A percentile compares a stretch with the other conserved stretches of the same genome.
phyloP scores from a whole-genome alignment of 2,797 vertebrate genomes.

The Hyperoplus immaculatus region DNA sequence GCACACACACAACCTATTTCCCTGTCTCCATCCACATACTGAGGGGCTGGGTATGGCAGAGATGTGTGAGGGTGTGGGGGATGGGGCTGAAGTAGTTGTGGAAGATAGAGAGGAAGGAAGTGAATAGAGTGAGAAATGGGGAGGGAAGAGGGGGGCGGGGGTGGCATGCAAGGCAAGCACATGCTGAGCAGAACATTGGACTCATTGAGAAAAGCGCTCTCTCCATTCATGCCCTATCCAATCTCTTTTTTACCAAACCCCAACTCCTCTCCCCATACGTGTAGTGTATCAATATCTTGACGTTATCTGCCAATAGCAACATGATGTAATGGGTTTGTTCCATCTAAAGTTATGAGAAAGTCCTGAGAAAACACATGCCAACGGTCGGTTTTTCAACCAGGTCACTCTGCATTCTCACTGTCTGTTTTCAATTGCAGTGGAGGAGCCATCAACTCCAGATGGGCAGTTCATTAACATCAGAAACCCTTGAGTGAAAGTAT shows the following conservation, averaged over 20 bases:
- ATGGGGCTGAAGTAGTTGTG: constrained; percentile 76
- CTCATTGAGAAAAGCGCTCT: constrained; percentile 83
- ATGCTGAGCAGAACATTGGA: constrained; percentile 87
- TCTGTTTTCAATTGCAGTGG: constrained; percentile 51
- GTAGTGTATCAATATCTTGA: constrained; percentile 44
- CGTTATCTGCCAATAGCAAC: background rate
- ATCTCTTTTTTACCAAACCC: constrained; percentile 49
- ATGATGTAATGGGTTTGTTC: background rate
- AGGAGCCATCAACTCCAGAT: constrained; percentile 57
- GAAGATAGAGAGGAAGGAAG: constrained; percentile 80
- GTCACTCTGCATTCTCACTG: constrained; percentile 28
- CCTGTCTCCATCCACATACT: constrained; percentile 72
- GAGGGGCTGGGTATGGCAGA: constrained; percentile 71
- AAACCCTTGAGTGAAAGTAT: constrained; percentile 49
- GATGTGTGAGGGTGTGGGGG: constrained; percentile 78
- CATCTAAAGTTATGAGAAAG: background rate
- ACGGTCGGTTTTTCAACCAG: constrained; percentile 2
- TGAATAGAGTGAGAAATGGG: constrained; percentile 82
- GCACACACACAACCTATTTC: constrained; percentile 56
- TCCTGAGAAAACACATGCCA: background rate
- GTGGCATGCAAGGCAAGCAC: constrained; percentile 81
- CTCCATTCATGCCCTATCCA: constrained; percentile 76
- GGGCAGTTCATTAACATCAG: constrained; percentile 67
- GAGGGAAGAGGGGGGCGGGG: constrained; percentile 72
- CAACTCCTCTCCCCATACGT: constrained; percentile 48